These are phyloP conservation scores for Xyrauchen texanus DNA, from an alignment of 2,113 vertebrate genomes.

Conservation along the genomic window DNA sequence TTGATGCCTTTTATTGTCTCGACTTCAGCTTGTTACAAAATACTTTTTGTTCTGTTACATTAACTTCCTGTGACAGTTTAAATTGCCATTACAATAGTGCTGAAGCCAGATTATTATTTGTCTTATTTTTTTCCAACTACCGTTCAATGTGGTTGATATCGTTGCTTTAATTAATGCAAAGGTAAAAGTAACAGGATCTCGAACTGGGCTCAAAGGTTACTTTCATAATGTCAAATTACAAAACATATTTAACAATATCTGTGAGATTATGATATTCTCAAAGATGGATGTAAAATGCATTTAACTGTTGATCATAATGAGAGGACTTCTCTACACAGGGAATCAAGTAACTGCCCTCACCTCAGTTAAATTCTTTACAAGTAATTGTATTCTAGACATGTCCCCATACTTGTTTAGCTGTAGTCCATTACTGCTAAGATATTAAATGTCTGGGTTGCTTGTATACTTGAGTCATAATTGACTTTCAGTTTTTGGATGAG, in stretches of 20 bases:
- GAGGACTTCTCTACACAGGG: too few relatives aligned
- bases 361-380: too few relatives aligned
- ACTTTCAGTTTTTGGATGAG: background rate
- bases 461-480: background rate
- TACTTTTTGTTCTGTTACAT: background rate
- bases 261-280: too few relatives aligned
- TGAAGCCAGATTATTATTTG: conserved; percentile 4
- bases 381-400: background rate
- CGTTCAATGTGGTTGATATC: conserved; percentile 5
- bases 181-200: background rate
- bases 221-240: too few relatives aligned
- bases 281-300: too few relatives aligned
- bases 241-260: too few relatives aligned
- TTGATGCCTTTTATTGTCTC: background rate
- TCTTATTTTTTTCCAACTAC: background rate
- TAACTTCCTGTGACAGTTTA: conserved; percentile 1
- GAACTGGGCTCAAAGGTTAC: too few relatives aligned
- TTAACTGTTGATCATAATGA: too few relatives aligned
- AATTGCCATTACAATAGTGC: conserved; percentile 6
- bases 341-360: too few relatives aligned
- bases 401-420: background rate
- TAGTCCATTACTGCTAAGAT: conserved; percentile 18
- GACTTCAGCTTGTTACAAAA: conserved; percentile 6
- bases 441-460: background rate
- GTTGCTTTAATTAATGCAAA: background rate